Percentiles rank a stretch among this genome's conserved stretches.
Evolutionary conservation across 1,140 invertebrate genomes (phyloP).

Genomic region (Nymphalis io): DNA sequence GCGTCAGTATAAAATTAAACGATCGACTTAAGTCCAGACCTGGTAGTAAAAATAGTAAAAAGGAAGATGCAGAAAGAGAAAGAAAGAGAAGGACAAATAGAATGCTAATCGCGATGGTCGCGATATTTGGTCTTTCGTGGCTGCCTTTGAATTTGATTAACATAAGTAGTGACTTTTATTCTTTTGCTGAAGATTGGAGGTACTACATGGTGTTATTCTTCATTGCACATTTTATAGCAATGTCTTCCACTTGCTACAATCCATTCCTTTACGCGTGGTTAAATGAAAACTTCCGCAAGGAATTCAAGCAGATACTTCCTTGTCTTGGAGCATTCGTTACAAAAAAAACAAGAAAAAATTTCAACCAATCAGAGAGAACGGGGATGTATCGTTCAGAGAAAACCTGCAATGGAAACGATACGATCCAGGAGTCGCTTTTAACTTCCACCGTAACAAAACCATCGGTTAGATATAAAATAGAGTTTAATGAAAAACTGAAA

Average conservation of each 20-base stretch:
- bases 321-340: conserved; percentile 83
- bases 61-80: conserved; percentile 89
- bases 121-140: conserved; percentile 97
- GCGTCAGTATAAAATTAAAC: conserved; percentile 93
- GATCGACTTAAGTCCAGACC: conserved; percentile 89
- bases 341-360: conserved; percentile 64
- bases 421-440: conserved; percentile 86
- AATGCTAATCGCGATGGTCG: conserved; percentile 98
- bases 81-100: conserved; percentile 90
- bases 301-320: conserved; percentile 91
- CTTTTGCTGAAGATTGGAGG: conserved; percentile 84
- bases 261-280: conserved; percentile 96
- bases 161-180: conserved; percentile 91
- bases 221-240: conserved; percentile 95
- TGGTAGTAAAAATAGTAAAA: conserved; percentile 87
- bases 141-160: conserved; percentile 95
- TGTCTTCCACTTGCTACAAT: conserved; percentile 97
- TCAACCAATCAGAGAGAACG: conserved; percentile 68
- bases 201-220: conserved; percentile 94
- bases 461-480: conserved; percentile 71
- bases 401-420: conserved; percentile 88
- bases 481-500: conserved; percentile 67
- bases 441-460: conserved; percentile 68
- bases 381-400: conserved; percentile 81
- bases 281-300: conserved; percentile 98